Evolutionary conservation across 2,113 vertebrate species (phyloP).

Genomic region (Cynopterus brachyotis): DNA sequence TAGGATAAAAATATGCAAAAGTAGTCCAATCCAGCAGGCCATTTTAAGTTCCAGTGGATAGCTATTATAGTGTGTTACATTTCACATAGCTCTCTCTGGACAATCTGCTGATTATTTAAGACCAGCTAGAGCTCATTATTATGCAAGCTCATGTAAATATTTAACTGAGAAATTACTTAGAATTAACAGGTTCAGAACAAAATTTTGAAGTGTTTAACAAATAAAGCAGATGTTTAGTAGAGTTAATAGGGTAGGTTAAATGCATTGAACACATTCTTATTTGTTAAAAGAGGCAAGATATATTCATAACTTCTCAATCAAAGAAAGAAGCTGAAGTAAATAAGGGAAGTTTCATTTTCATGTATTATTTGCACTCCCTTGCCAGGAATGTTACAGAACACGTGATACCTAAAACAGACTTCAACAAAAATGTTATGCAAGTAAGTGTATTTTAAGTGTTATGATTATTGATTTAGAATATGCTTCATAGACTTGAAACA

Average conservation of each 20-base stretch:
- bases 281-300: conserved; percentile 52
- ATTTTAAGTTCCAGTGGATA: conserved; percentile 72
- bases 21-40: background rate
- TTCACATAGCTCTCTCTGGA: conserved; percentile 74
- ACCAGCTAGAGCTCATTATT: conserved; percentile 43
- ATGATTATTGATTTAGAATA: conserved; percentile 59
- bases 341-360: conserved; percentile 34
- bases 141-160: conserved; percentile 55
- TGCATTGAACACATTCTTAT: conserved; percentile 33
- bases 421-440: conserved; percentile 59
- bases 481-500: conserved; percentile 27
- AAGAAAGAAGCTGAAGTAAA: conserved; percentile 46
- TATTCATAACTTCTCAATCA: background rate
- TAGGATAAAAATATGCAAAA: conserved; percentile 52
- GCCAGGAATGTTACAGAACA: background rate
- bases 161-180: conserved; percentile 69
- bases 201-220: conserved; percentile 61
- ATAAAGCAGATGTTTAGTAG: conserved; percentile 27
- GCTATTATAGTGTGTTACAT: conserved; percentile 72
- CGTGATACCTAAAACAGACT: conserved; percentile 17
- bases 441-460: conserved; percentile 42
- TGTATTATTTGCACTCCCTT: conserved; percentile 29
- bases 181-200: conserved; percentile 50
- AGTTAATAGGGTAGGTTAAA: conserved; percentile 60
- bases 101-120: conserved; percentile 75